Evolutionary conservation across 2,888 invertebrate genomes (phyloP), one percentile per base, ranked within the genome.

Genomic region (Eupithecia centaureata): DNA sequence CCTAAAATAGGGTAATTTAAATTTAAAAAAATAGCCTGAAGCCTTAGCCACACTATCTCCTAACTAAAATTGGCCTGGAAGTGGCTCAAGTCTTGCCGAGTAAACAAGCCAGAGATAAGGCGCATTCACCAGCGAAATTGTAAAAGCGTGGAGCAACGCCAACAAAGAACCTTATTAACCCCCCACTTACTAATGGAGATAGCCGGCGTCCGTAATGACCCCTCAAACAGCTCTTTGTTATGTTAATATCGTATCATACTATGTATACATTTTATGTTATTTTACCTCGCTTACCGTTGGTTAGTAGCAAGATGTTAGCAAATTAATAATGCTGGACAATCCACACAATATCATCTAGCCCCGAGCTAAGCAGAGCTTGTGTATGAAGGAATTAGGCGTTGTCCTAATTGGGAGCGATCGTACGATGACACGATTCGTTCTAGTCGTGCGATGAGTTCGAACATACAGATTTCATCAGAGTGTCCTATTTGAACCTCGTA

Each of bases 151-250:
- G 83, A 83, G 87, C 78, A 80, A 74, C 75, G 69, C 79, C 83
- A 80, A 91, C 90, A 92, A 91, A 91, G 88, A 87, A 88, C 84
- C 88, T 87, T 91, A 90, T 91, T 91, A 91, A 89, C 90, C 89
- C 83, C 81, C 85, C 87, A 85, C 86, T 87, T 86, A 87, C 86
- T 89, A 91, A 91, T 90, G 85, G 81, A 84, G 86, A 89, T 87
- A 88, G 87, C 57, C 13, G 18, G 22, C 18, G 28, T n/a, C 15
- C 12, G 78, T 76, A 84, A 83, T 84, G 86, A 84, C 84, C 85
- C 79, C 70, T 76, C 81, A 76, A 30, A 30, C 75, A 69, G 75
- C 73, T 82, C 83, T 87, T 88, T 88, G 84, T 86, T 79, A 87
- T 86, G 85, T 79, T 86, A 84, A 87, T 86, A 79, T 72, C 70